phyloP scores from a whole-genome alignment of 53 echinoderm and acorn worm species.

The Patiria pectinifera region DNA sequence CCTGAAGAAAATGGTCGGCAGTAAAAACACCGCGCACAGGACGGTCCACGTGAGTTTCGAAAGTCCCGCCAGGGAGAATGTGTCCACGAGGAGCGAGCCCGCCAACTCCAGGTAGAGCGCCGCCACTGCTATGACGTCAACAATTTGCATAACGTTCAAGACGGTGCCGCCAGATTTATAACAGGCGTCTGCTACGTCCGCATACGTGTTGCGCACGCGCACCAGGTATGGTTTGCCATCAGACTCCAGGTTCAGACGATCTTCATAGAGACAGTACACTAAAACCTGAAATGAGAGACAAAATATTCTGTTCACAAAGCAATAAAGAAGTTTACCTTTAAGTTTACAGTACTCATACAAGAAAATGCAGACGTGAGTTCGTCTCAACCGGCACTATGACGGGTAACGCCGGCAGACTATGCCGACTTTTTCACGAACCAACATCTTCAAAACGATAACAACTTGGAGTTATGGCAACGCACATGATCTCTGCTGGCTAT shows the following conservation, averaged over 20 bases:
- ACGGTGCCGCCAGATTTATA: slow-evolving; percentile 78
- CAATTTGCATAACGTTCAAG: slow-evolving; percentile 86
- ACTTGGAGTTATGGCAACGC: no score
- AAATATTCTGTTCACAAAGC: background rate
- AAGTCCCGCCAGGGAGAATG: slow-evolving; percentile 80
- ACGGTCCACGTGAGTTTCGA: slow-evolving; percentile 86
- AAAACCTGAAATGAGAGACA: slow-evolving; percentile 73
- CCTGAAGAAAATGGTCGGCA: slow-evolving; percentile 92
- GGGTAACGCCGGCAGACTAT: no score
- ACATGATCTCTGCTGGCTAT: no score
- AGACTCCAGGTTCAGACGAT: slow-evolving; percentile 54
- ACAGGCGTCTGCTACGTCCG: slow-evolving; percentile 92
- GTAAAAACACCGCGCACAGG: slow-evolving; percentile 73
- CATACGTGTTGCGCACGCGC: slow-evolving; percentile 85
- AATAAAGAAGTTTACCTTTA: background rate
- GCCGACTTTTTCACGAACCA: no score
- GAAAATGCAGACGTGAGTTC: background rate
- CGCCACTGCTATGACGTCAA: slow-evolving; percentile 95
- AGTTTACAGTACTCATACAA: background rate
- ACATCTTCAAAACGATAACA: no score
- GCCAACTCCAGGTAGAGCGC: slow-evolving; percentile 93
- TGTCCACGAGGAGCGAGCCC: slow-evolving; percentile 91
- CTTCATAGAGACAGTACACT: slow-evolving; percentile 89
- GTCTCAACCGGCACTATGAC: no score
- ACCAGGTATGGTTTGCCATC: slow-evolving; percentile 49